phyloP scores from a whole-genome alignment of 2,113 vertebrate genomes.

The Sphyrna mokarran region DNA sequence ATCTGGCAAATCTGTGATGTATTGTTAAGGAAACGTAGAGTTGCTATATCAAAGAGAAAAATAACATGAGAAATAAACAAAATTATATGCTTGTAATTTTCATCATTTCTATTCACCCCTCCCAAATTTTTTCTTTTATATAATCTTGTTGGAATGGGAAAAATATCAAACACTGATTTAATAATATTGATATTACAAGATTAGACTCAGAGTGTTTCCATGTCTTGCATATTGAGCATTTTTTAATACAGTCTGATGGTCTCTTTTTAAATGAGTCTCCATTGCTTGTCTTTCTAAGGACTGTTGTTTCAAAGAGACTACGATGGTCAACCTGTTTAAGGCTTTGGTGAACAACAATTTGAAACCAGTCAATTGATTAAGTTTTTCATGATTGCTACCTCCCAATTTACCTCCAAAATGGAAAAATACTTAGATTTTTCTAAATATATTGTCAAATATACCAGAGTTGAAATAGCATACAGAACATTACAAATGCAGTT shows the following conservation, averaged over 20 bases:
- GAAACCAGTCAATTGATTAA: not conserved
- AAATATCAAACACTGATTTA: not conserved
- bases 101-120: not conserved
- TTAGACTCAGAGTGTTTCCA: not conserved
- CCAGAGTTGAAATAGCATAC: not conserved
- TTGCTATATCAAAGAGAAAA: not conserved
- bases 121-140: not conserved
- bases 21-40: slow-evolving; percentile 61
- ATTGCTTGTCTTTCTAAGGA: not conserved
- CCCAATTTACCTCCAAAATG: not conserved
- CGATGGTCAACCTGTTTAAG: not conserved
- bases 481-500: not conserved
- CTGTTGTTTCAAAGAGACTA: not conserved
- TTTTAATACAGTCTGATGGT: not conserved
- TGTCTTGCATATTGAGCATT: not conserved
- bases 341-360: not conserved
- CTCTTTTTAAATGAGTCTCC: not conserved
- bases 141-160: not conserved
- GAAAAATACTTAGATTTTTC: not conserved
- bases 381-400: not conserved
- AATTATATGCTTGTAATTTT: not conserved
- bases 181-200: not conserved
- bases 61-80: not conserved
- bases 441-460: not conserved
- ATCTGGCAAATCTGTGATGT: slow-evolving; percentile 71